phyloP scores from a whole-genome alignment of 2,113 vertebrate species.

The Platichthys stellatus region DNA sequence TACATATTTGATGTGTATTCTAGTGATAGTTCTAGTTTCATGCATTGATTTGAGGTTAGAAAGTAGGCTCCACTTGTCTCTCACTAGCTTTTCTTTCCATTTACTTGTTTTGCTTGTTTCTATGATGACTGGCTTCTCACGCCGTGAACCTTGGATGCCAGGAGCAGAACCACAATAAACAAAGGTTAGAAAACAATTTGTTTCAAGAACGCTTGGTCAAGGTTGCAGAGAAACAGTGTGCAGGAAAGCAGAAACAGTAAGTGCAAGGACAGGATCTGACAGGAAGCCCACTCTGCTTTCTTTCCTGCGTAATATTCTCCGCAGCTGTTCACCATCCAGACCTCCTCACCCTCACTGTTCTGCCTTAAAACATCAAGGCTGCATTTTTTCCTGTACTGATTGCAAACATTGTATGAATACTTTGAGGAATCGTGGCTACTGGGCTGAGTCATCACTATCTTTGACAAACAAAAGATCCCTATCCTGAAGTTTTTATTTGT shows the following conservation, averaged over 20 bases:
- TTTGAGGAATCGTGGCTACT: background rate
- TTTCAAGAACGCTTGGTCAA: no score
- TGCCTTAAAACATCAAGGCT: background rate
- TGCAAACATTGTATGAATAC: background rate
- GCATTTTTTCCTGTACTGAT: background rate
- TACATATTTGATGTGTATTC: no score
- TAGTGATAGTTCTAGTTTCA: no score
- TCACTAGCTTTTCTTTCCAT: background rate
- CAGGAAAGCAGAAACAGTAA: no score
- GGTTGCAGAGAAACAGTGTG: no score
- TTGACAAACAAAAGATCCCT: background rate
- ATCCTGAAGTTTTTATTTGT: background rate
- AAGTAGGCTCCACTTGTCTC: no score
- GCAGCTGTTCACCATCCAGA: background rate
- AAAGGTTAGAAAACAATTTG: no score
- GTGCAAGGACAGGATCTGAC: background rate
- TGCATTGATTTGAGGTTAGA: no score
- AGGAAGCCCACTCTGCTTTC: background rate
- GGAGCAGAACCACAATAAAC: no score
- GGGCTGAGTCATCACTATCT: background rate
- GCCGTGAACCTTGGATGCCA: no score
- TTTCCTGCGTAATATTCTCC: background rate
- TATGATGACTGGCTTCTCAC: background rate
- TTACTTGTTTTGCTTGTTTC: background rate
- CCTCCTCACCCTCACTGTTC: background rate